These are phyloP conservation scores for Gopherus evgoodei DNA, from an alignment of 2,113 vertebrate species.

Conservation along the genomic window DNA sequence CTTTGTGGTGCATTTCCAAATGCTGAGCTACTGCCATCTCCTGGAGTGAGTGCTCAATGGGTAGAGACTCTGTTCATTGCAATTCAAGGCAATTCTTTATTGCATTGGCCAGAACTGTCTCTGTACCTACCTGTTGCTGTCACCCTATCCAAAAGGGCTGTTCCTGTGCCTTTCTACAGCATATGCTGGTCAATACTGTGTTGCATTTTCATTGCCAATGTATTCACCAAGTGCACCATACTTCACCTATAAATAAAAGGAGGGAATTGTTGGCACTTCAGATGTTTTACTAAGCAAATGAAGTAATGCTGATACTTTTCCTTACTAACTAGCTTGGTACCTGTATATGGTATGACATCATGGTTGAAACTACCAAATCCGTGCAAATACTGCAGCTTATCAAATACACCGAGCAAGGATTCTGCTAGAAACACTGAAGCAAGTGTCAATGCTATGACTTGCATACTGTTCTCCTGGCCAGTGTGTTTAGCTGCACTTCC, in stretches of 20 bases:
- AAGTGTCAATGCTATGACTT: neutral
- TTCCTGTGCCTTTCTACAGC: neutral
- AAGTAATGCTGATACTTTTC: neutral
- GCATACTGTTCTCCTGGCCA: neutral
- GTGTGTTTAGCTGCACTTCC: neutral
- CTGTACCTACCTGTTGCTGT: neutral
- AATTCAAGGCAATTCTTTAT: no score
- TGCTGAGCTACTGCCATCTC: neutral
- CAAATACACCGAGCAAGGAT: neutral
- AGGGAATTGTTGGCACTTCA: neutral
- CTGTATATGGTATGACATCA: neutral
- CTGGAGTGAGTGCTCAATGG: neutral
- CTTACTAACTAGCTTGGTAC: neutral
- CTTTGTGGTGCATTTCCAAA: neutral
- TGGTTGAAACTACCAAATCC: neutral
- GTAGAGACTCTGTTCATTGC: neutral
- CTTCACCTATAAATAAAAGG: neutral
- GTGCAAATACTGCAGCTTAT: neutral
- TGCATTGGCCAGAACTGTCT: neutral
- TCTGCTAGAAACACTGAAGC: neutral
- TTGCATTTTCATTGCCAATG: neutral
- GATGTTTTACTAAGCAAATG: neutral
- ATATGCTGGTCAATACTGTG: neutral
- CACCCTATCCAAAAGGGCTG: neutral
- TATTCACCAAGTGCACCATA: neutral